phyloP scores from a whole-genome alignment of 2,797 vertebrate genomes.

The Cottoperca gobio region DNA sequence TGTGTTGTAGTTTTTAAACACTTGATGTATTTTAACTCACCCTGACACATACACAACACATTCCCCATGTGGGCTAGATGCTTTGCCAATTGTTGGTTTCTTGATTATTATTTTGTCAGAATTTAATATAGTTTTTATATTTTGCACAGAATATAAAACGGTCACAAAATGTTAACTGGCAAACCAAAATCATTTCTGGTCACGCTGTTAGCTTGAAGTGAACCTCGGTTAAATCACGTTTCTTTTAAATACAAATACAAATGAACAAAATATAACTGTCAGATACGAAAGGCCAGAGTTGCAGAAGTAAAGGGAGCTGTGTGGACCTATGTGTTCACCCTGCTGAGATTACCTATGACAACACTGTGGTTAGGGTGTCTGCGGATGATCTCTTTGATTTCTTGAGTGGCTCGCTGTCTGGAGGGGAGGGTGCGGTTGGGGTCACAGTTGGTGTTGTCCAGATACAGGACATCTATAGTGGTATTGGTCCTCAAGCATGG shows the following conservation, averaged over 20 bases:
- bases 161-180: background rate
- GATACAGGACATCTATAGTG: constrained; percentile 91
- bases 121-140: too few species aligned
- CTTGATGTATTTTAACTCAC: background rate
- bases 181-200: background rate
- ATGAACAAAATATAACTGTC: too few species aligned
- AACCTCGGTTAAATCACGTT: background rate
- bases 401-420: constrained; percentile 85
- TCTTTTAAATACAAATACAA: too few species aligned
- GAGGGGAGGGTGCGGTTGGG: constrained; percentile 88
- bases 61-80: background rate
- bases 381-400: constrained; percentile 91
- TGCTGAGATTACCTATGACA: constrained; percentile 87
- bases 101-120: constrained; percentile 4
- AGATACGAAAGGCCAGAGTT: too few species aligned
- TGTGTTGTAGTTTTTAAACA: background rate
- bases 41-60: background rate
- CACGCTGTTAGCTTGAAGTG: background rate
- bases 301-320: background rate
- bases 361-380: constrained; percentile 87
- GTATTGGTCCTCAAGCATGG: constrained; percentile 84
- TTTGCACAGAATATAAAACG: background rate
- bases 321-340: background rate
- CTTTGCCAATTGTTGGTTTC: background rate
- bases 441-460: constrained; percentile 96